Conservation (phyloP, 2,888 invertebrate species). For the Panzeria rudis region DNA sequence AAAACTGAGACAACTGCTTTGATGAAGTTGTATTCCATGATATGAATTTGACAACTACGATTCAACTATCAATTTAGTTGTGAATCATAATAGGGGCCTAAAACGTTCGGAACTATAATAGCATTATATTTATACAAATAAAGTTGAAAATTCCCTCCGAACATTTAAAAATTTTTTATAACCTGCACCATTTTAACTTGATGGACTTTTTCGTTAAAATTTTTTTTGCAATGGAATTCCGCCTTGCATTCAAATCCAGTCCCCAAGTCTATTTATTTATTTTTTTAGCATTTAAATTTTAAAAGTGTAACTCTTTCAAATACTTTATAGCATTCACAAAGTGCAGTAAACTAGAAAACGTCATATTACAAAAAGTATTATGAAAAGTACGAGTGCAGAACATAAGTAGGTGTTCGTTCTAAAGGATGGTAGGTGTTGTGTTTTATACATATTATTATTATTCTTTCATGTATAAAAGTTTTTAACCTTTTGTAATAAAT, state of each 20-base stretch:
- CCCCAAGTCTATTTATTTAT: neutral
- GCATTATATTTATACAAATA: too few relatives aligned
- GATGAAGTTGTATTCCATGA: too few relatives aligned
- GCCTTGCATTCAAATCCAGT: neutral
- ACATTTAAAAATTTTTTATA: too few relatives aligned
- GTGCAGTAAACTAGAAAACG: constrained; percentile 58
- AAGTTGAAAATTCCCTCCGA: too few relatives aligned
- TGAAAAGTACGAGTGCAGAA: constrained; percentile 29
- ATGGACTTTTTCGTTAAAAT: neutral
- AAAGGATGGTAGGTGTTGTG: constrained; percentile 56
- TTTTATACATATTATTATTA: constrained; percentile 24
- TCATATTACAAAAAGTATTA: constrained; percentile 59
- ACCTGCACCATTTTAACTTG: neutral
- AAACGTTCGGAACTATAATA: too few relatives aligned
- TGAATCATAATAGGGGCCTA: too few relatives aligned
- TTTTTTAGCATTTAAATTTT: neutral
- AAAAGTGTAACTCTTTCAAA: neutral
- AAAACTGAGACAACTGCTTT: too few relatives aligned
- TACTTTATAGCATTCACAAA: constrained; percentile 17
- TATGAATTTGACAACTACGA: too few relatives aligned
- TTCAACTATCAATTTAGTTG: too few relatives aligned
- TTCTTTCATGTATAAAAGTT: constrained; percentile 34
- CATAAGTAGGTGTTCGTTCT: constrained; percentile 59
- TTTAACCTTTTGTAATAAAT: constrained; percentile 64
- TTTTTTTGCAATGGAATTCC: neutral